Evolutionary conservation across 2,888 invertebrate genomes (phyloP), one percentile per base, ranked within the genome.

Genomic region (Malthinus seriepunctatus): DNA sequence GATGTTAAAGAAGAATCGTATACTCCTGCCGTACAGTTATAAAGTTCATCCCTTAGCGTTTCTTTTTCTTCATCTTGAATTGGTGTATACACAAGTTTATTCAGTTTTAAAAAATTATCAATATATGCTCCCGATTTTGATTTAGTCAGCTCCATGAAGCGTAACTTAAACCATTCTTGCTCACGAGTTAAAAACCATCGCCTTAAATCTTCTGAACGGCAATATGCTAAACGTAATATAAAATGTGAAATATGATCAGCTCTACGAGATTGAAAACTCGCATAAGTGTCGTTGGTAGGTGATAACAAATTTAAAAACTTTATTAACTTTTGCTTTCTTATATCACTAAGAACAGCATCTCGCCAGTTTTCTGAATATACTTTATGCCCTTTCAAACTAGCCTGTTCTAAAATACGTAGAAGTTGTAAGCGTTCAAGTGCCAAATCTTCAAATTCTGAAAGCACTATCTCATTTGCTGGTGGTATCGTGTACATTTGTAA

Each of bases 181-280:
- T 99, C 99, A 65, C 93, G 87, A 12, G 86, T 80, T 9, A 96
- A 80, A 74, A 96, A 95, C 97, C 98, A 98, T 58, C 83, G 85
- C 32, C 91, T 82, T 34, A 94, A 80, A 54, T 97, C 95, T 66
- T 92, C 91, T 14, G 89, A 88, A 70, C 91, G 85, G 73, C 95
- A 97, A 78, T 94, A 97, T 0, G 95, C 95, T 56, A 99, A 78
- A 54, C 97, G 84, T 2, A 98, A 81, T 68, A 97, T 92, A 76
- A 91, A 97, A 77, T 99, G 98, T 0, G 97, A 94, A 49, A 97
- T 85, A 71, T 93, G 90, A 78, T 99, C 98, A 62, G 86, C 85
- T 32, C 85, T 83, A 53, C 92, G 83, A 1, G 86, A 85, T 72
- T 88, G 85, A 39, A 87, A 74, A 71, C 90, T 88, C 1, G 79